Evolutionary conservation across 1,140 invertebrate genomes (phyloP).

Genomic region (Pemphigus obesinymphae): DNA sequence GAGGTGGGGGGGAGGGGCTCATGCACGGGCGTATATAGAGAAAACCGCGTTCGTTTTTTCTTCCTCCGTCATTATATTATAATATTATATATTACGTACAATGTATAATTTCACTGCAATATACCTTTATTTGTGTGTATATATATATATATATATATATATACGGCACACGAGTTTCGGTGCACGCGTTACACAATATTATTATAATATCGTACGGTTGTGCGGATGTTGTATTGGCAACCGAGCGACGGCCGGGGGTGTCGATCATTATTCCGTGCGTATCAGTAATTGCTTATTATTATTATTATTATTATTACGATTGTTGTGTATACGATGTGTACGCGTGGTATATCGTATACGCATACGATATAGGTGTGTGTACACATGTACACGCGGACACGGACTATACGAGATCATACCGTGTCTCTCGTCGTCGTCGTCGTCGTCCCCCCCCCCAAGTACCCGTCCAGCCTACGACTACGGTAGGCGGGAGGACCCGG

Average conservation of each 20-base stretch:
- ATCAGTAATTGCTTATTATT: conserved; percentile 36
- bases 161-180: background rate
- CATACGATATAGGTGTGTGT: background rate
- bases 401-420: too few relatives aligned
- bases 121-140: background rate
- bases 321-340: background rate
- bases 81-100: background rate
- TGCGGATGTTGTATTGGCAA: background rate
- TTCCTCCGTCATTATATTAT: conserved; percentile 4
- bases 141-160: background rate
- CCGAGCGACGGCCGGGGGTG: background rate
- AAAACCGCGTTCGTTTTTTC: background rate
- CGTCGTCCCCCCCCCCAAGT: too few relatives aligned
- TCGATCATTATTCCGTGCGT: conserved; percentile 31
- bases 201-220: background rate
- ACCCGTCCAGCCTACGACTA: too few relatives aligned
- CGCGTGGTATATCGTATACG: background rate
- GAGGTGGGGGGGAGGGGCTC: too few relatives aligned
- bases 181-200: background rate
- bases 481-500: background rate
- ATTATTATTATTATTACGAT: conserved; percentile 6
- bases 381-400: too few relatives aligned
- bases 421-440: too few relatives aligned
- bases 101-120: background rate
- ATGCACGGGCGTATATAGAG: background rate